These are phyloP conservation scores for Drosophila bipectinata DNA, from an alignment of 1,140 invertebrate genomes.

Conservation along the genomic window DNA sequence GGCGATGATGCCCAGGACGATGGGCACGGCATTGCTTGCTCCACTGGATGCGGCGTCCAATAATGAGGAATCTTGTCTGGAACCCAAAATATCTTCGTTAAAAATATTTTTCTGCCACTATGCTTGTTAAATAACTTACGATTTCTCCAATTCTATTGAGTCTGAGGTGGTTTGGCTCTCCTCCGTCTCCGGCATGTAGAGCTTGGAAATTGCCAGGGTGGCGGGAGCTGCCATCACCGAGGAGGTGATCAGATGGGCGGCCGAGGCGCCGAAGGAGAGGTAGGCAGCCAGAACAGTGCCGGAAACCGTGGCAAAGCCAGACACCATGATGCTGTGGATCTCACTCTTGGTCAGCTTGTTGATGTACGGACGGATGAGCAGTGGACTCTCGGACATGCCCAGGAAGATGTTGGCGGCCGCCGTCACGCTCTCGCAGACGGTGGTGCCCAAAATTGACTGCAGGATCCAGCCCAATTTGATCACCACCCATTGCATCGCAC, in stretches of 20 bases:
- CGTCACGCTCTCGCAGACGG: constrained; percentile 95
- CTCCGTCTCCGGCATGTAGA: constrained; percentile 95
- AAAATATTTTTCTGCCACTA: background rate
- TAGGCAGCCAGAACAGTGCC: constrained; percentile 96
- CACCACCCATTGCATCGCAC: constrained; percentile 94
- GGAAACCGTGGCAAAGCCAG: constrained; percentile 97
- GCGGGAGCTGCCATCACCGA: constrained; percentile 98
- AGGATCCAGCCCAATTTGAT: constrained; percentile 92
- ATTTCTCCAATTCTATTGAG: constrained; percentile 87
- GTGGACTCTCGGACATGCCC: constrained; percentile 94
- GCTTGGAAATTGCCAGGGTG: constrained; percentile 93
- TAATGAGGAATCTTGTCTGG: constrained; percentile 91
- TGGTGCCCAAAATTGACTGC: constrained; percentile 91
- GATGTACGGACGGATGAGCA: constrained; percentile 95
- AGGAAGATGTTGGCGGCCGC: constrained; percentile 96
- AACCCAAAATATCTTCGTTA: constrained; percentile 2
- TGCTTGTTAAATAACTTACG: constrained; percentile 84
- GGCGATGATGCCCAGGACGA: constrained; percentile 94
- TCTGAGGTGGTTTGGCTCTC: constrained; percentile 89
- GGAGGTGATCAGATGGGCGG: constrained; percentile 93
- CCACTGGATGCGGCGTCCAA: constrained; percentile 96
- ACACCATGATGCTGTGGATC: constrained; percentile 95
- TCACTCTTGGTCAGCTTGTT: constrained; percentile 92
- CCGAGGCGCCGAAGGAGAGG: constrained; percentile 94
- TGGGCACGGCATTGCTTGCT: constrained; percentile 91